Evolutionary conservation across 2,888 invertebrate genomes (phyloP).

Genomic region (Entomobrya proxima): DNA sequence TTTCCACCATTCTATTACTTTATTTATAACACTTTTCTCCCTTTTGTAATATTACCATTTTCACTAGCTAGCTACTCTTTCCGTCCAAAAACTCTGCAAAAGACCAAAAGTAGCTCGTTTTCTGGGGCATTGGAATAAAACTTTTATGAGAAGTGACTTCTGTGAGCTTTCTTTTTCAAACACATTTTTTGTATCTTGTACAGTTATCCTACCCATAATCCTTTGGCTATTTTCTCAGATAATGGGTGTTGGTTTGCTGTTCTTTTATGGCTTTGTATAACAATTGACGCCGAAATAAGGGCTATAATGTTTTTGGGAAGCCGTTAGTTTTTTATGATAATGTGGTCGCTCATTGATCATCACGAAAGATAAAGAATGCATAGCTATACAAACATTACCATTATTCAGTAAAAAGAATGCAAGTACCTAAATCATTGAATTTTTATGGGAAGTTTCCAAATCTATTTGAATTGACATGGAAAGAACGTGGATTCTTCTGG

Average conservation of each 20-base stretch:
- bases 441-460: too few relatives aligned
- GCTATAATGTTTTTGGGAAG: conserved; percentile 24
- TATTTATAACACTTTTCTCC: not conserved
- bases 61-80: not conserved
- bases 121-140: conserved; percentile 6
- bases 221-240: not conserved
- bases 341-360: conserved; percentile 14
- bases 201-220: not conserved
- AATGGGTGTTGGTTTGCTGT: too few relatives aligned
- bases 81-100: too few relatives aligned
- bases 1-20: not conserved
- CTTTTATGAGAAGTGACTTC: conserved; percentile 35
- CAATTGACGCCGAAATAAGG: too few relatives aligned
- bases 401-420: too few relatives aligned
- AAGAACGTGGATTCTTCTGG: not conserved
- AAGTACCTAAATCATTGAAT: too few relatives aligned
- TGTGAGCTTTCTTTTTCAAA: not conserved
- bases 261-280: not conserved
- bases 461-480: too few relatives aligned
- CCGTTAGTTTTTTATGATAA: conserved; percentile 26
- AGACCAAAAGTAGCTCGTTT: conserved; percentile 26
- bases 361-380: not conserved
- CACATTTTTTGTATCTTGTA: not conserved
- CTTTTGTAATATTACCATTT: not conserved
- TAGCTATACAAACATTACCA: not conserved